These are phyloP conservation scores for Cotesia chilonis DNA, from an alignment of 1,140 invertebrate genomes.

Conservation along the genomic window DNA sequence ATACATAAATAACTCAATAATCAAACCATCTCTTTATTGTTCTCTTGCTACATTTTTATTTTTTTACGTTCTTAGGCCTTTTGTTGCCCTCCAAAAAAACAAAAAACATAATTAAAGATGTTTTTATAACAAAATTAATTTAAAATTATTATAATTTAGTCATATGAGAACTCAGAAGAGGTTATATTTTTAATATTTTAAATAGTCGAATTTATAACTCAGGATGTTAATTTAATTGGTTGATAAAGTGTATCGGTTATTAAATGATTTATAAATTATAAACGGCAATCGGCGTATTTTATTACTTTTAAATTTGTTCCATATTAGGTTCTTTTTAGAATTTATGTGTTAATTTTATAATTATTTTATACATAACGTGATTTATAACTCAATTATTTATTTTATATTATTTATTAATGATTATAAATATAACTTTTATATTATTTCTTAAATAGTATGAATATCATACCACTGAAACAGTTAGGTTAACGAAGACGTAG, in stretches of 20 bases:
- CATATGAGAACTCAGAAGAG: no score
- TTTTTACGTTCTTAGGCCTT: constrained; percentile 37
- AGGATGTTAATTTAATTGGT: constrained; percentile 64
- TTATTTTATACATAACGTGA: no score
- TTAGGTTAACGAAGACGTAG: background rate
- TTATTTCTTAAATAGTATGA: no score
- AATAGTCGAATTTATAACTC: constrained; percentile 61
- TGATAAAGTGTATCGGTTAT: constrained; percentile 33
- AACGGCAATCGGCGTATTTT: constrained; percentile 23
- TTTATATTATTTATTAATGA: no score
- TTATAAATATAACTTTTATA: no score
- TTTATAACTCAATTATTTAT: no score
- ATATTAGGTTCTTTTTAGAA: no score
- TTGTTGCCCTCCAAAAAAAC: constrained; percentile 23
- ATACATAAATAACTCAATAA: background rate
- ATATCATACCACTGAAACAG: background rate
- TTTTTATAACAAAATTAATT: no score
- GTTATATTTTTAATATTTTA: no score
- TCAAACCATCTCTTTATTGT: background rate
- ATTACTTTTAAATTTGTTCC: no score
- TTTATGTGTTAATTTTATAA: no score
- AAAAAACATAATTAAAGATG: constrained; percentile 2
- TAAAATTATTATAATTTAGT: no score
- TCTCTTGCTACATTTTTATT: background rate
- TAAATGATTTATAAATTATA: constrained; percentile 17